Percentiles rank a stretch among this genome's conserved stretches.
These are phyloP conservation scores for Aphidius gifuensis DNA, from an alignment of 1,140 invertebrate species.

Conservation along the genomic window DNA sequence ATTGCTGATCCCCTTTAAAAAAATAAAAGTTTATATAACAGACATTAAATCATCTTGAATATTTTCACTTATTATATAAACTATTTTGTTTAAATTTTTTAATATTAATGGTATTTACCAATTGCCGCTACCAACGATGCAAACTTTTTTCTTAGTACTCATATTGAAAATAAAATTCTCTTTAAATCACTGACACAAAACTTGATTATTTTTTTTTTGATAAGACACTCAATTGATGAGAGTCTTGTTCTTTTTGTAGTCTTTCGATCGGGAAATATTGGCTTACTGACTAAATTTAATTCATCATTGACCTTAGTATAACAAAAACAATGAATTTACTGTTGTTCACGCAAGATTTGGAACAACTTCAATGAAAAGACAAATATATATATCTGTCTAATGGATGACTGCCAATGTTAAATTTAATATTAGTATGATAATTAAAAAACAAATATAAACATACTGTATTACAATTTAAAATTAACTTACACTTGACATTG, in stretches of 20 bases:
- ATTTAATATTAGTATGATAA: slow-evolving; percentile 46
- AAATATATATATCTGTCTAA: slow-evolving; percentile 10
- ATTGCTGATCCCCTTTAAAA: slow-evolving; percentile 74
- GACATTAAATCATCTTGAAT: too few species aligned
- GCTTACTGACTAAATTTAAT: slow-evolving; percentile 40
- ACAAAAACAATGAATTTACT: neutral
- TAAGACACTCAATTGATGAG: slow-evolving; percentile 8
- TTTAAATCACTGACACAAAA: slow-evolving; percentile 1
- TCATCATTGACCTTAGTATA: slow-evolving; percentile 44
- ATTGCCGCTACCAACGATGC: slow-evolving; percentile 70
- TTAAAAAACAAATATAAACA: slow-evolving; percentile 21
- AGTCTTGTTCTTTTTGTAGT: slow-evolving; percentile 11
- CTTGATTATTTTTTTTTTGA: neutral
- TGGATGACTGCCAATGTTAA: slow-evolving; percentile 28
- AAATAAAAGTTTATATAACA: too few species aligned
- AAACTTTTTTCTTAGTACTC: slow-evolving; percentile 55
- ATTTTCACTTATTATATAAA: neutral
- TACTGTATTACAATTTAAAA: slow-evolving; percentile 10
- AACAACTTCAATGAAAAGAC: slow-evolving; percentile 37
- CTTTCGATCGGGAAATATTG: slow-evolving; percentile 33
- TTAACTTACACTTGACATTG: slow-evolving; percentile 13
- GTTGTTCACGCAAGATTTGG: slow-evolving; percentile 39
- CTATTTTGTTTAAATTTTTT: neutral
- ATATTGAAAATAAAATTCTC: slow-evolving; percentile 22
- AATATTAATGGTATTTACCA: slow-evolving; percentile 53